These are phyloP conservation scores for Falco columbarius DNA, from an alignment of 2,797 vertebrate genomes.

Conservation along the genomic window DNA sequence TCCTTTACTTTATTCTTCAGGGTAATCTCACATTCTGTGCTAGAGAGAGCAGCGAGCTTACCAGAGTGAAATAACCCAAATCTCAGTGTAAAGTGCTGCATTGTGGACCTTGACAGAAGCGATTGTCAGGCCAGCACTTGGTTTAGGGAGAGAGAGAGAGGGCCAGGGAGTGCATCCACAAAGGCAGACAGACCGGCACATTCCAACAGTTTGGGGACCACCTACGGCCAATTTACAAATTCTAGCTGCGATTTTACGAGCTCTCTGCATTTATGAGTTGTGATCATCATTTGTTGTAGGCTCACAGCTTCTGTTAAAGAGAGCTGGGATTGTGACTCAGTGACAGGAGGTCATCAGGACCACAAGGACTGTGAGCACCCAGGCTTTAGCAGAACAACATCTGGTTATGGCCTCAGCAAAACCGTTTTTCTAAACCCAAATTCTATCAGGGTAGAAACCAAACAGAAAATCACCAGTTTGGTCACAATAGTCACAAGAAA, in stretches of 20 bases:
- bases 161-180: background rate
- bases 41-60: slow-evolving; percentile 3
- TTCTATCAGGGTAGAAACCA: background rate
- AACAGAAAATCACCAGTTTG: background rate
- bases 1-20: slow-evolving; percentile 66
- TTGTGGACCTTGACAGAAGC: background rate
- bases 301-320: background rate
- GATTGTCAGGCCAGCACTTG: background rate
- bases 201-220: background rate
- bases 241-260: slow-evolving; percentile 27
- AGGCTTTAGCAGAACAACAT: background rate
- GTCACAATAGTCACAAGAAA: background rate
- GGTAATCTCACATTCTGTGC: slow-evolving; percentile 66
- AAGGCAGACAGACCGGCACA: background rate
- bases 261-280: background rate
- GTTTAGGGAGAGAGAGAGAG: background rate
- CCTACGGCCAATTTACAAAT: background rate
- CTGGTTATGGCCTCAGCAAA: background rate
- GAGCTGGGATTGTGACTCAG: background rate
- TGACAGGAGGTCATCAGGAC: background rate
- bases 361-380: background rate
- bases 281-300: background rate
- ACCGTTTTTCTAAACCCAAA: background rate
- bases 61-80: slow-evolving; percentile 13
- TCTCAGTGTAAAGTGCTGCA: background rate